Base-by-base conservation (phyloP, 2,797 vertebrate species). In the Mallotus villosus region DNA sequence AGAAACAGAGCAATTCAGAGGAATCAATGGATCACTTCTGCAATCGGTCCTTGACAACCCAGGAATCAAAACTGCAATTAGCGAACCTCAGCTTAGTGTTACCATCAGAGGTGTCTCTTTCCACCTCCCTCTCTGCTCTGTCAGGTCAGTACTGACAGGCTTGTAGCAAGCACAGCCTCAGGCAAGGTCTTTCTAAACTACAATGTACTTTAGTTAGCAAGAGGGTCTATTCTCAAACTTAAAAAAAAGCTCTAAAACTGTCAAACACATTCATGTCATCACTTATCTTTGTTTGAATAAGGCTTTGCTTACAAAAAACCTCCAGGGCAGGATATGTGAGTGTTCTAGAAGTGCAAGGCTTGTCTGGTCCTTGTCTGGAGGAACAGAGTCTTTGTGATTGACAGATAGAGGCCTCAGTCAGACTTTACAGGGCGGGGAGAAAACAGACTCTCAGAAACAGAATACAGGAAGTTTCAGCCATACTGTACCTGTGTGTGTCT, bases 11-110 rank as follows among this genome's bases (percentile, higher is more conserved):
- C 5, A 41, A 32, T 58, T 58, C 6, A 29, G 68, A 78, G 67
- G 62, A 74, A 77, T 64, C 24, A 73, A 68, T 71, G 73, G 78
- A 71, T 85, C 73, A 85, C 79, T 82, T 84, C 82, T 85, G 79
- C 79, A 81, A 66, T 79, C 71, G 64, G 12, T 29, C 12, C 63
- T 74, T 70, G 0, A 72, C 74, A 58, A 29, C 32, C 34, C 51
- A 34, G 12, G 21, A 49, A 64, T 74, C 65, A 22, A 75, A 84
- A 53, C 65, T 67, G 24, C 64, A 27, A 51, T 53, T 55, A 27
- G 25, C 16, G 49, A 81, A 82, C 82, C 63, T 70, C 12, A 5
- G 61, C 71, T 58, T 60, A 71, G 66, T 74, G 83, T 85, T 80
- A 83, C 61, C 81, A 73, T 66, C 55, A 68, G 74, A 81, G 51